Evolutionary conservation across 2,797 vertebrate species (phyloP), one percentile per base, ranked within the genome.

Genomic region (Streptopelia turtur): DNA sequence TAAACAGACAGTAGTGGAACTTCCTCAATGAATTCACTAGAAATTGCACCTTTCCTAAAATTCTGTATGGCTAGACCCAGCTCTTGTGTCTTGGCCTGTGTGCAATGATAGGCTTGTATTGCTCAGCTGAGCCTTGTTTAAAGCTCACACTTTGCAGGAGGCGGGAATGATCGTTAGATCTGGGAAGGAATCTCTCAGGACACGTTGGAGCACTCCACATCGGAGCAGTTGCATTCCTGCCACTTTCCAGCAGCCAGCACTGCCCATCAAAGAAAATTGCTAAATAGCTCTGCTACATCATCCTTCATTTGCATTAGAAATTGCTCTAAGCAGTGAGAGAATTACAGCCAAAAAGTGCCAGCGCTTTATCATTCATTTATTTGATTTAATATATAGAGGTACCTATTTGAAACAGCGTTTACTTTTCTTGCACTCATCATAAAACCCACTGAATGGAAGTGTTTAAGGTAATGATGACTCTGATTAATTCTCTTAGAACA

Each of bases 321-420:
- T 97, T 90, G 88, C 96, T 97, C 75, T 96, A 87, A 97, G 96
- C 83, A 89, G 61, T 91, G 95, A 91, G 72, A 91, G 75, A 69
- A 94, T 97, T 92, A 92, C 91, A 96, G 93, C 88, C 87, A 95
- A 90, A 96, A 96, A 91, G 86, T 84, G 76, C 84, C 77, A 91
- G 84, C 27, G 53, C 70, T 90, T 96, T 96, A 93, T 97, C 89
- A 87, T 91, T 96, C 81, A 84, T 95, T 96, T 96, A 94, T 96
- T 96, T 97, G 89, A 97, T 97, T 97, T 97, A 97, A 97, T 94
- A 93, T 83, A 92, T 63, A 94, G 87, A 94, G 68, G 30, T 87
- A 86, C 92, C 55, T 95, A 41, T 97, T 94, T 97, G 94, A 97
- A 97, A 97, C 69, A 88, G 63, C 92, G 89, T 95, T 97, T 97